phyloP scores from a whole-genome alignment of 2,797 vertebrate genomes.

The Sternarchorhynchus goeldii region DNA sequence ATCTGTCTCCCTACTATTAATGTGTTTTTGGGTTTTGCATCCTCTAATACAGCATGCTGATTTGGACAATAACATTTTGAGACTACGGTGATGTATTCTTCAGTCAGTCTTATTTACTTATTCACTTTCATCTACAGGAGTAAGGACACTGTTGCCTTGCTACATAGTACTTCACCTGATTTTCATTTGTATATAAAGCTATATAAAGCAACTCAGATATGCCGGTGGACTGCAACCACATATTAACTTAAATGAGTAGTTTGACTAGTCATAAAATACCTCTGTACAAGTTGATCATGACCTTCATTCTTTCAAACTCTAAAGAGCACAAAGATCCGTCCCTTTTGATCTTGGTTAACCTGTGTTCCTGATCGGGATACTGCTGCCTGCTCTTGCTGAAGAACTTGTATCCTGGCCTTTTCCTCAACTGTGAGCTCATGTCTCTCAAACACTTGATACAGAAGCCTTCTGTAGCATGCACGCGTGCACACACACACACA shows the following conservation, averaged over 20 bases:
- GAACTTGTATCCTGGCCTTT: conserved; percentile 36
- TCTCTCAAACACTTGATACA: conserved; percentile 15
- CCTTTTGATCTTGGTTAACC: conserved; percentile 29
- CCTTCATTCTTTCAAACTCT: conserved; percentile 43
- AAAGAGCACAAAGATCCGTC: conserved; percentile 40
- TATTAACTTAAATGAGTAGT: too few relatives aligned
- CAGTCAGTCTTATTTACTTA: neutral
- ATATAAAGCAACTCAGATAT: too few relatives aligned
- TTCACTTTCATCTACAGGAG: too few relatives aligned
- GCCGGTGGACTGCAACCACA: too few relatives aligned
- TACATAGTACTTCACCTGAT: too few relatives aligned
- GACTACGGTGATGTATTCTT: neutral
- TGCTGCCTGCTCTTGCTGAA: conserved; percentile 36
- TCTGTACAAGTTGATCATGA: conserved; percentile 13
- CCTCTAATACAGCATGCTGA: neutral
- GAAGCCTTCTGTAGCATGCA: too few relatives aligned
- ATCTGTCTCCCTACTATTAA: too few relatives aligned
- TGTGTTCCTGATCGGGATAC: conserved; percentile 13
- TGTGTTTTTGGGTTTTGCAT: neutral
- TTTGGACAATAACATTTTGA: neutral
- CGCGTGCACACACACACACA: too few relatives aligned
- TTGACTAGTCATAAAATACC: too few relatives aligned
- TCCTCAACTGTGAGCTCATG: conserved; percentile 21
- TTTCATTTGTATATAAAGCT: too few relatives aligned
- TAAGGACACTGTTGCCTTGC: too few relatives aligned